Base-by-base conservation (phyloP, 2,888 invertebrate genomes). In the Augiades crinisus region DNA sequence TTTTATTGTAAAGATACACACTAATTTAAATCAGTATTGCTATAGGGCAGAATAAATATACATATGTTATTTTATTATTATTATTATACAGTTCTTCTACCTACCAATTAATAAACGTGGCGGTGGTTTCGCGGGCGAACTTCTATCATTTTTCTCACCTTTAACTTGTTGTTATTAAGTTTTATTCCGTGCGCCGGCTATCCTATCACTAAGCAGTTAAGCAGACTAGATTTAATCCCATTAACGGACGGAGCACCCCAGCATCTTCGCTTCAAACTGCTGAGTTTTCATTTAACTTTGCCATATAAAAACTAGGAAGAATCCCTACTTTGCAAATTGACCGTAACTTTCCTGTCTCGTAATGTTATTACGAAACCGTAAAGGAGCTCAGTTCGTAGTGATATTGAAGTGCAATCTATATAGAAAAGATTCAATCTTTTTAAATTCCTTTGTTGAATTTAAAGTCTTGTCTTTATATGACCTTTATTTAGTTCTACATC, bases 271-370 rank as follows among this genome's bases (percentile, higher is more conserved):
- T 75, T 69, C 58, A 64, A 78, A 76, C 70, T 75, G 70, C 69
- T 73, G 65, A 63, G 55, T 63, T 68, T 70, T 71, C 64, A 75
- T 76, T 79, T 70, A 79, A 79, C 72, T 81, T 80, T 67, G 61
- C 62, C 64, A 62, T 70, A 70, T 69, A 79, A 80, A 81, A 78
- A 75, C 66, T 56, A 50, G 53, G 37, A 62, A 67, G 67, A 70
- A 72, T 73, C 68, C 64, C 65, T 63, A 68, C 67, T 70, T 68
- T 57, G 60, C 65, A 72, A 75, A 74, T 74, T 74, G 68, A 65
- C 64, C 58, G 62, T 63, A 71, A 76, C 64, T 72, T 71, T 63
- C 54, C 47, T 41, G 50, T 56, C 52, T 47, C 54, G 57, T 62
- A 58, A 60, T 56, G 51, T 57, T 56, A 55, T 59, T 58, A 57